Evolutionary conservation across 1,140 invertebrate species (phyloP).

Genomic region (Lepidurus packardi): DNA sequence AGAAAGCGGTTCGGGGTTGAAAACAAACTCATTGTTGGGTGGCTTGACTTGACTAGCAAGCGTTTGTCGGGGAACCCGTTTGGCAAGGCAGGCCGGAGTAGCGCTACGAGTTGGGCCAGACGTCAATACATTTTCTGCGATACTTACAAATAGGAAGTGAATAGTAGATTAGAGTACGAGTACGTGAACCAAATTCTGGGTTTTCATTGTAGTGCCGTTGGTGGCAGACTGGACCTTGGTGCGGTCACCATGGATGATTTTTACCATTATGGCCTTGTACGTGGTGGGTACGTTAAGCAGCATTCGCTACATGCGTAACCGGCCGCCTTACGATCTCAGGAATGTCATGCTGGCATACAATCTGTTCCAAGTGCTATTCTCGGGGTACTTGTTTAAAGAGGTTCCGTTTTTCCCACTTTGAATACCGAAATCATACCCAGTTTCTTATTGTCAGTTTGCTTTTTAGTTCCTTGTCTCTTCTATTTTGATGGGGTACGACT

Average conservation of each 20-base stretch:
- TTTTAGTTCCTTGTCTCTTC: constrained; percentile 35
- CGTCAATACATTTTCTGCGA: background rate
- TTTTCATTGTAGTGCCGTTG: constrained; percentile 25
- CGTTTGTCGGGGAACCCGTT: too few species aligned
- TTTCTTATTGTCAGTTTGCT: constrained; percentile 36
- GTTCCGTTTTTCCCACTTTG: constrained; percentile 37
- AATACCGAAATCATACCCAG: constrained; percentile 11
- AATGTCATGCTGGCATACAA: constrained; percentile 76
- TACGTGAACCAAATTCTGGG: background rate
- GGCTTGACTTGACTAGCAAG: too few species aligned
- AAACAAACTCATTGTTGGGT: too few species aligned
- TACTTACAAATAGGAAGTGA: background rate
- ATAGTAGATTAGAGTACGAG: background rate
- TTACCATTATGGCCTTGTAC: constrained; percentile 27
- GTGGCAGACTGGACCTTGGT: constrained; percentile 30
- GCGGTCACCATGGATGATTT: constrained; percentile 23
- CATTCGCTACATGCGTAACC: constrained; percentile 71
- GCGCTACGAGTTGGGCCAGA: too few species aligned
- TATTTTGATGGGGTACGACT: constrained; percentile 59
- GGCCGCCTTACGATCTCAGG: constrained; percentile 74
- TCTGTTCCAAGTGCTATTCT: constrained; percentile 68
- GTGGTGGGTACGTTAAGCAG: constrained; percentile 15
- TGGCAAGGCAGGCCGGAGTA: too few species aligned
- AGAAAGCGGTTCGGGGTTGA: too few species aligned
- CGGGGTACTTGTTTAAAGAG: constrained; percentile 45